Conservation (phyloP, 2,797 vertebrate genomes). For the Staurois parvus region DNA sequence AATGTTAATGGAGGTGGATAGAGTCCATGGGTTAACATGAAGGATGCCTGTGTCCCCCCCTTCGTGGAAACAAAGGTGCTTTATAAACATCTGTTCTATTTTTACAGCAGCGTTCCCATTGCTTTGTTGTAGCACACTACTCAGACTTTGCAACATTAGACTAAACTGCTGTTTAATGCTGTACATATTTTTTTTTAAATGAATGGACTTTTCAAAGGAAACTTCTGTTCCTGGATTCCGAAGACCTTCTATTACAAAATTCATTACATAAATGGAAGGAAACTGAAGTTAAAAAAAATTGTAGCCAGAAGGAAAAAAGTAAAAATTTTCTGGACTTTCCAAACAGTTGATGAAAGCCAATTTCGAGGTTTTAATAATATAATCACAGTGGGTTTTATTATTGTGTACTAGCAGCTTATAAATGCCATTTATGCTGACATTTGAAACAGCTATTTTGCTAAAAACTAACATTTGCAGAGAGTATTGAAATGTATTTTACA, state of each 20-base stretch:
- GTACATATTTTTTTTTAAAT: background rate
- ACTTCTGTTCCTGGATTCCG: constrained; percentile 20
- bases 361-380: background rate
- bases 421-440: background rate
- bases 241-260: constrained; percentile 6
- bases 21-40: constrained; percentile 34
- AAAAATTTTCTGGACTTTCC: constrained; percentile 4
- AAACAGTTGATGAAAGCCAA: background rate
- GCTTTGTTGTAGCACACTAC: constrained; percentile 37
- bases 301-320: constrained; percentile 22
- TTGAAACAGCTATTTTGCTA: background rate
- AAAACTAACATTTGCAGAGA: too few species aligned
- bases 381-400: background rate
- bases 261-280: constrained; percentile 36
- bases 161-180: constrained; percentile 20
- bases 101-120: constrained; percentile 33
- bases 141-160: constrained; percentile 25
- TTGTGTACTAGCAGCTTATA: background rate
- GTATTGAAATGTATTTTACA: too few species aligned
- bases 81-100: constrained; percentile 61
- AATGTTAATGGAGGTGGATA: constrained; percentile 45
- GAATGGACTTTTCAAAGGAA: constrained; percentile 12
- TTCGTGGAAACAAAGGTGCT: constrained; percentile 27
- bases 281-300: background rate
- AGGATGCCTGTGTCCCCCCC: constrained; percentile 17